Evolutionary conservation across 2,888 invertebrate species (phyloP).

Genomic region (Eumerus sabulonum): DNA sequence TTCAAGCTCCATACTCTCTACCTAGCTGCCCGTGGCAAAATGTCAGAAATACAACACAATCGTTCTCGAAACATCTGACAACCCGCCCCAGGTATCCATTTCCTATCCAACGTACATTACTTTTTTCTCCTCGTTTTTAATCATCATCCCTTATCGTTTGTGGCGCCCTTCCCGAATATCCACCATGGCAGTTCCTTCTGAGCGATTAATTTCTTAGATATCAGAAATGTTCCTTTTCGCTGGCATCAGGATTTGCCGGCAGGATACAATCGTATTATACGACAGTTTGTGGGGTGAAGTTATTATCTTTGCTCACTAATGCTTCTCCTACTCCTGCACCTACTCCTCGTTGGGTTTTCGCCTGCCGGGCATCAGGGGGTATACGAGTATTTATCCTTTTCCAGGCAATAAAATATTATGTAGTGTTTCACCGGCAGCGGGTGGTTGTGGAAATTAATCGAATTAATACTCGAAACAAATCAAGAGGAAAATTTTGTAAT

Average conservation of each 20-base stretch:
- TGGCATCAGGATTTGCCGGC: slow-evolving; percentile 15
- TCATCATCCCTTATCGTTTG: slow-evolving; percentile 49
- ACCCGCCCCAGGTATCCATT: slow-evolving; percentile 40
- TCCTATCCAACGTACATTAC: slow-evolving; percentile 3
- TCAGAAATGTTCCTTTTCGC: slow-evolving; percentile 43
- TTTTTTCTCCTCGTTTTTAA: slow-evolving; percentile 40
- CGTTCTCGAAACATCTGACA: slow-evolving; percentile 55
- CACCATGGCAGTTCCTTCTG: background rate
- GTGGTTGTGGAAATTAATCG: slow-evolving; percentile 57
- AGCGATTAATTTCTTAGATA: slow-evolving; percentile 65
- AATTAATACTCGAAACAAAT: slow-evolving; percentile 69
- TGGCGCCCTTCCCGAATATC: slow-evolving; percentile 36
- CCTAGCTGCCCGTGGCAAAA: slow-evolving; percentile 28
- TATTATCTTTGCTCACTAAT: slow-evolving; percentile 57
- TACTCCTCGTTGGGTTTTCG: background rate
- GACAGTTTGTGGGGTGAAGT: slow-evolving; percentile 30
- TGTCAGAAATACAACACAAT: slow-evolving; percentile 59
- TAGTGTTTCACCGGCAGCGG: slow-evolving; percentile 26
- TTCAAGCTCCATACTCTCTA: slow-evolving; percentile 2
- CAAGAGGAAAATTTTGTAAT: slow-evolving; percentile 66
- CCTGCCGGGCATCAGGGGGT: slow-evolving; percentile 23
- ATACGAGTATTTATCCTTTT: slow-evolving; percentile 63
- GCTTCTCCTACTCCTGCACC: background rate
- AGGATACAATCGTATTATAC: slow-evolving; percentile 42
- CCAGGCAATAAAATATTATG: slow-evolving; percentile 66